Evolutionary conservation across 2,797 vertebrate genomes (phyloP).

Genomic region (Clarias pachynema): DNA sequence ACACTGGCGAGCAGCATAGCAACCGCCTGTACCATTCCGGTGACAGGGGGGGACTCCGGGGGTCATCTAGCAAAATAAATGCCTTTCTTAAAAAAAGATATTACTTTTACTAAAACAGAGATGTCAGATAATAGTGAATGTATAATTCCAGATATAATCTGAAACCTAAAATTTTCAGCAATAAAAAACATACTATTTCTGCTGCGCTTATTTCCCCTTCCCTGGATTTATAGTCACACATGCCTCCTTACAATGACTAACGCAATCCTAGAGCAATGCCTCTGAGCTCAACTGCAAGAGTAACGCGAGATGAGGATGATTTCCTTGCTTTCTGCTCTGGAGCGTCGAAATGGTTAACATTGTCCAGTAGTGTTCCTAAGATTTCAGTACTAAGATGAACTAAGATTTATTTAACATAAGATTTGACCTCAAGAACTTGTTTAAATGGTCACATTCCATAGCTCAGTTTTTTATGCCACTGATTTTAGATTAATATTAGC

Average conservation of each 20-base stretch:
- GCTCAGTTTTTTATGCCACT: background rate
- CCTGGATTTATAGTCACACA: background rate
- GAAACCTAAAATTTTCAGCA: background rate
- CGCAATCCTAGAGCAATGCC: slow-evolving; percentile 37
- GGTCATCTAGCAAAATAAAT: background rate
- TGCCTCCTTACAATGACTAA: slow-evolving; percentile 1
- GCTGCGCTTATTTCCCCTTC: background rate
- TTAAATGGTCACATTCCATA: background rate
- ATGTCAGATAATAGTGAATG: accelerated
- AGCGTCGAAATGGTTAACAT: background rate
- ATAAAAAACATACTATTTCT: background rate
- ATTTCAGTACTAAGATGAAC: no score
- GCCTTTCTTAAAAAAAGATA: background rate
- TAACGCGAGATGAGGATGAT: background rate
- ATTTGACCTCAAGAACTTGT: background rate
- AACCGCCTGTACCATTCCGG: slow-evolving; percentile 72
- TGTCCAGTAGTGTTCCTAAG: background rate
- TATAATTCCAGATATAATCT: background rate
- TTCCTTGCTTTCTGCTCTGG: background rate
- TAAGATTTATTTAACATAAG: background rate
- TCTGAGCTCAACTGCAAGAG: background rate
- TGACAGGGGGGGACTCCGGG: background rate
- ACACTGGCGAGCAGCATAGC: slow-evolving; percentile 65
- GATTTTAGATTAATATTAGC: background rate
- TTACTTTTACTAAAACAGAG: background rate